Percentiles rank a stretch among this genome's conserved stretches.
phyloP scores from a whole-genome alignment of 2,797 vertebrate genomes.

The Australoheros facetus region DNA sequence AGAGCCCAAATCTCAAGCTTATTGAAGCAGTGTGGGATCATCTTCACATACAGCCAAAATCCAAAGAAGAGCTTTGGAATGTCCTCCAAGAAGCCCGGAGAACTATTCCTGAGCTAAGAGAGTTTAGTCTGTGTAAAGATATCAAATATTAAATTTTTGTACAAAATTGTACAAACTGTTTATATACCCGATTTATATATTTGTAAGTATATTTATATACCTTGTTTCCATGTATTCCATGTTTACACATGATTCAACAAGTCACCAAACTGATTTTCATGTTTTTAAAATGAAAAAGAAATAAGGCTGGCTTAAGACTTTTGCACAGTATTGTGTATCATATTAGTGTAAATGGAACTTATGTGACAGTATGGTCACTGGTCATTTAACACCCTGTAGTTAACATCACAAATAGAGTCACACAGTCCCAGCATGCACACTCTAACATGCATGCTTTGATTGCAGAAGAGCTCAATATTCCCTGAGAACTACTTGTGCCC shows the following conservation, averaged over 20 bases:
- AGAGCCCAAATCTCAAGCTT: not conserved
- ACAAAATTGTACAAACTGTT: not conserved
- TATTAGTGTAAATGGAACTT: constrained; percentile 7
- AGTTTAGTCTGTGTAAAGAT: not conserved
- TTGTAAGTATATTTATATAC: not conserved
- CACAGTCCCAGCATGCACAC: constrained; percentile 5
- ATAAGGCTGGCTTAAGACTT: not conserved
- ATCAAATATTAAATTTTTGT: not conserved
- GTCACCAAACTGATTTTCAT: not conserved
- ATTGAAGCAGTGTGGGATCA: not conserved
- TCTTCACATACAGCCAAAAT: not conserved
- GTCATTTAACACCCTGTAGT: constrained; percentile 17
- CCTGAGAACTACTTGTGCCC: constrained; percentile 21
- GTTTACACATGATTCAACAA: not conserved
- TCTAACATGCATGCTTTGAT: constrained; percentile 36
- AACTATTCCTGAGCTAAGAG: not conserved
- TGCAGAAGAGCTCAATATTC: constrained; percentile 19
- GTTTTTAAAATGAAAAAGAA: not conserved
- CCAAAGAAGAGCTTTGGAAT: not conserved
- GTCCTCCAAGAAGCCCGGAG: not conserved
- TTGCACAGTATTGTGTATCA: not conserved
- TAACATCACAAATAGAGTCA: constrained; percentile 5
- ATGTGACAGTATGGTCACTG: constrained; percentile 18
- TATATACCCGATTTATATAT: not conserved
- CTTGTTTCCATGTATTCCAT: not conserved